These are phyloP conservation scores for Candidula unifasciata DNA, from an alignment of 2,888 invertebrate genomes.

Conservation along the genomic window DNA sequence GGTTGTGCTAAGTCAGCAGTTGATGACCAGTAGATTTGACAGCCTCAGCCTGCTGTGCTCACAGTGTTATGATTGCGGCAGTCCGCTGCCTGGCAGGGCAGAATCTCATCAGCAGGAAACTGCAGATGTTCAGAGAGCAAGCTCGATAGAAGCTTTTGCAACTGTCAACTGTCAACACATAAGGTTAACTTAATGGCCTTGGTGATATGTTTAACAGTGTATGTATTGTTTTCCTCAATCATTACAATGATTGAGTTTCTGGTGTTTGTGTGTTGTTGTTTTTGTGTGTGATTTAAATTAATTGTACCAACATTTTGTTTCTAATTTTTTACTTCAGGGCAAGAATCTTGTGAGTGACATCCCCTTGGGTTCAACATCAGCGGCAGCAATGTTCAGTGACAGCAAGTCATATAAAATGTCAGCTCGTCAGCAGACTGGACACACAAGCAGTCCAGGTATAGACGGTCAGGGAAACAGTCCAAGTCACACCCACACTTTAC, in stretches of 20 bases:
- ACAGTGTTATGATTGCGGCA: no score
- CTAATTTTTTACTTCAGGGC: not conserved
- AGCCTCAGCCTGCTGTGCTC: no score
- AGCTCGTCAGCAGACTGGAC: not conserved
- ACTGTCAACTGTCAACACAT: no score
- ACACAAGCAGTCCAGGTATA: not conserved
- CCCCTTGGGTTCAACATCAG: not conserved
- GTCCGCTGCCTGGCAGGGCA: no score
- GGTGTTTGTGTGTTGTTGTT: not conserved
- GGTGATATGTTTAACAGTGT: no score
- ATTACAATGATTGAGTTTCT: not conserved
- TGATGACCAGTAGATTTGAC: no score
- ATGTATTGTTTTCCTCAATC: not conserved
- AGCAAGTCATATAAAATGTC: constrained; percentile 34
- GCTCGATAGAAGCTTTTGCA: no score
- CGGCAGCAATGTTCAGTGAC: not conserved
- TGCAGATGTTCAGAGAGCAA: no score
- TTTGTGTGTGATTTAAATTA: not conserved
- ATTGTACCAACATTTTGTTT: not conserved
- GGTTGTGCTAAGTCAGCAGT: no score
- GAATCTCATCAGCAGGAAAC: no score
- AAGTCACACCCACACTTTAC: constrained; percentile 44
- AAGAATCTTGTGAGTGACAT: not conserved
- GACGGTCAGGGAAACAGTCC: constrained; percentile 35
- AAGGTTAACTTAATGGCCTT: no score